Conservation (phyloP, 2,113 vertebrate genomes). For the Azemiops feae region DNA sequence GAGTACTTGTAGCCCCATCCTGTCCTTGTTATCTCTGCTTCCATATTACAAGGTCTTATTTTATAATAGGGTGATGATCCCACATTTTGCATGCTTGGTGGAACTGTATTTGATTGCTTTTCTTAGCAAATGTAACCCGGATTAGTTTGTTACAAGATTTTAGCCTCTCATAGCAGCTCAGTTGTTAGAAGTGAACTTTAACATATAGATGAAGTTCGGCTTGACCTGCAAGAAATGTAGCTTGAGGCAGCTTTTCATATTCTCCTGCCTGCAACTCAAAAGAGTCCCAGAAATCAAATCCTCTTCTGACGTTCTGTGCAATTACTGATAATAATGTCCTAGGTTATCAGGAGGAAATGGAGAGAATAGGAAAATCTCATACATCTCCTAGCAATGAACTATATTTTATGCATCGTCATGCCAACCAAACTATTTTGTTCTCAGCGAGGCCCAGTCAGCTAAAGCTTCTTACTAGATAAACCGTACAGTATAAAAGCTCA, state of each 20-base stretch:
- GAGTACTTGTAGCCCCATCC: not conserved
- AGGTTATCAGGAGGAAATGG: not conserved
- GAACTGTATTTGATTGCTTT: not conserved
- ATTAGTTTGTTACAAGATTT: not conserved
- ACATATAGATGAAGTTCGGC: not conserved
- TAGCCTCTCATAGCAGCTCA: not conserved
- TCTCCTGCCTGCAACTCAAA: not conserved
- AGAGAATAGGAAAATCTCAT: not conserved
- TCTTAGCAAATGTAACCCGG: not conserved
- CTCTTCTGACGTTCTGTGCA: not conserved
- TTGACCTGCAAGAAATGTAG: not conserved
- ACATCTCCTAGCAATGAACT: not conserved
- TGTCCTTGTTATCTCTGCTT: not conserved
- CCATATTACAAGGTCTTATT: not conserved
- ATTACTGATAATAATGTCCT: not conserved
- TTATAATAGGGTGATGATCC: not conserved
- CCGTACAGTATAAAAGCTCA: not conserved
- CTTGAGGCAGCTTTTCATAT: not conserved
- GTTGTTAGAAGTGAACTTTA: not conserved
- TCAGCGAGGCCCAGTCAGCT: not conserved
- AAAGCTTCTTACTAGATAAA: accelerated
- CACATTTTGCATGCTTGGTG: not conserved
- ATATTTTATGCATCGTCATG: not conserved
- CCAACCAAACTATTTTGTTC: not conserved
- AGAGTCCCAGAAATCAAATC: not conserved